A percentile compares a stretch with the other conserved stretches of the same genome.
These are phyloP conservation scores for Drosophila emarginata DNA, from an alignment of 2,888 invertebrate genomes.

Conservation along the genomic window DNA sequence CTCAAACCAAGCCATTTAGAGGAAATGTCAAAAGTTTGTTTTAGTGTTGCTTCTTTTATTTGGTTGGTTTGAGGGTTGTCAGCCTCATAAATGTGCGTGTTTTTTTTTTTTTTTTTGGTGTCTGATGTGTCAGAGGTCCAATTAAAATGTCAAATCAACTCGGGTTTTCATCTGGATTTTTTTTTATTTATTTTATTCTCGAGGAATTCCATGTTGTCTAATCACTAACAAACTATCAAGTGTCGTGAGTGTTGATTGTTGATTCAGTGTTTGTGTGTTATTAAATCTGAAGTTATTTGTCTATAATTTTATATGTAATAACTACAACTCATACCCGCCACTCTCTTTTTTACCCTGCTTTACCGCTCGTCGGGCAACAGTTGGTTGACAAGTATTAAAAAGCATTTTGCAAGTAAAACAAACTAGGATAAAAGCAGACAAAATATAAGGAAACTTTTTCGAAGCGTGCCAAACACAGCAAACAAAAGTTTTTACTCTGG, in stretches of 20 bases:
- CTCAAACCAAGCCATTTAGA: background rate
- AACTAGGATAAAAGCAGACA: slow-evolving; percentile 2
- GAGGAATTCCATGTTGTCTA: background rate
- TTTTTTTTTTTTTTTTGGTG: background rate
- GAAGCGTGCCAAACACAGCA: slow-evolving; percentile 43
- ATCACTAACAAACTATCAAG: slow-evolving; percentile 31
- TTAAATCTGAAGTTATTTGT: background rate
- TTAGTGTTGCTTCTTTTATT: background rate
- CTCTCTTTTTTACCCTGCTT: background rate
- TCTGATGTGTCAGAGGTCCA: slow-evolving; percentile 59
- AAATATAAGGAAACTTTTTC: slow-evolving; percentile 22
- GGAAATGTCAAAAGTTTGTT: slow-evolving; percentile 4
- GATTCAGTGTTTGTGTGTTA: background rate
- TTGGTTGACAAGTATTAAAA: slow-evolving; percentile 36
- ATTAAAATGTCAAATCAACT: slow-evolving; percentile 76
- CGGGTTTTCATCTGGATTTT: slow-evolving; percentile 18
- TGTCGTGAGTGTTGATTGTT: slow-evolving; percentile 1
- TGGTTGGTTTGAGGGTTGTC: background rate
- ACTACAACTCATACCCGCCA: background rate
- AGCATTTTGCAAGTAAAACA: slow-evolving; percentile 38
- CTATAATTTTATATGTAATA: slow-evolving; percentile 3
- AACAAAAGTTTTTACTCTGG: background rate
- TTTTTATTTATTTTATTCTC: slow-evolving; percentile 67
- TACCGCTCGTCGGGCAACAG: background rate
- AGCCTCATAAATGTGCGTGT: slow-evolving; percentile 13